These are phyloP conservation scores for Harlomillsia oculata DNA, from an alignment of 1,140 invertebrate genomes.

Conservation along the genomic window DNA sequence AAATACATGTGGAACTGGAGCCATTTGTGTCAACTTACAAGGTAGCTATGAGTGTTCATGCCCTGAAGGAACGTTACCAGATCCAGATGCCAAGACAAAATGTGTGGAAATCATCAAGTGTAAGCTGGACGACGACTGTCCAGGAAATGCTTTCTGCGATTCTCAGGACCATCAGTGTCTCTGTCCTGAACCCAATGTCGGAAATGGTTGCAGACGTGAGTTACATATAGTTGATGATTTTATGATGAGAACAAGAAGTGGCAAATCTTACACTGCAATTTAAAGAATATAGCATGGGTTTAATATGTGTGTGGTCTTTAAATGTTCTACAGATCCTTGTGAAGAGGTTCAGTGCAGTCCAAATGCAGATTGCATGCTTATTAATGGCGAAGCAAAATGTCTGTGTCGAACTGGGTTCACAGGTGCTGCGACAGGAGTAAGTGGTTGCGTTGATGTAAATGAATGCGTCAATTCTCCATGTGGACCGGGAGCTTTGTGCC, in stretches of 20 bases:
- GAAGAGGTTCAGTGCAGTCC: conserved; percentile 72
- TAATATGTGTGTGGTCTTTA: not conserved
- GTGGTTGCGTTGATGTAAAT: conserved; percentile 75
- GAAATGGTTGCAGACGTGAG: conserved; percentile 82
- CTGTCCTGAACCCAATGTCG: conserved; percentile 80
- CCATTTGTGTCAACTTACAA: conserved; percentile 65
- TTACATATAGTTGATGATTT: no score
- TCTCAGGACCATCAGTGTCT: conserved; percentile 58
- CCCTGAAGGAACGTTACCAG: conserved; percentile 64
- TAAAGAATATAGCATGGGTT: no score
- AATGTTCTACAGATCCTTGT: conserved; percentile 62
- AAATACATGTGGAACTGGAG: conserved; percentile 69
- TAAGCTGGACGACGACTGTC: conserved; percentile 62
- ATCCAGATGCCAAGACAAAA: conserved; percentile 65
- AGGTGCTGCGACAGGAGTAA: conserved; percentile 50
- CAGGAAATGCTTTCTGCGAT: conserved; percentile 80
- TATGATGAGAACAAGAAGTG: no score
- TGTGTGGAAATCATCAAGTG: conserved; percentile 73
- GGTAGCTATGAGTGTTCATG: conserved; percentile 72
- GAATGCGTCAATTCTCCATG: conserved; percentile 71
- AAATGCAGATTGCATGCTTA: conserved; percentile 78
- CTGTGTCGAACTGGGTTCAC: conserved; percentile 67
- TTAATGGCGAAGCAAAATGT: conserved; percentile 71
- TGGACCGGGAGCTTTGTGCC: conserved; percentile 69
- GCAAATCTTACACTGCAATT: no score